Evolutionary conservation across 2,888 invertebrate species (phyloP).

Genomic region (Drosophila setosimentum): DNA sequence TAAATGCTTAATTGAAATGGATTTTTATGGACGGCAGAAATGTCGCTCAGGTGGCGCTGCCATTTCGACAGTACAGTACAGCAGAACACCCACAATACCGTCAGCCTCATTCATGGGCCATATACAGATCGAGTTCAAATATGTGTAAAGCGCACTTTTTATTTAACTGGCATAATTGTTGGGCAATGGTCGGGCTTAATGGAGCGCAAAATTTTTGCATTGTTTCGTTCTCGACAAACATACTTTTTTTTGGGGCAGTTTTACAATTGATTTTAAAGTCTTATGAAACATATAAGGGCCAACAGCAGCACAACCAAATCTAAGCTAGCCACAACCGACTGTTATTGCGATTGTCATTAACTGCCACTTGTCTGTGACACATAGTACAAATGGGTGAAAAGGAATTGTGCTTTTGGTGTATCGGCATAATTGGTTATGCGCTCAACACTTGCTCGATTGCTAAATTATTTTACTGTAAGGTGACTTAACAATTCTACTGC

Average conservation of each 20-base stretch:
- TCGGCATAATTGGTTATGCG: not conserved
- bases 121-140: conserved; percentile 54
- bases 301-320: conserved; percentile 1
- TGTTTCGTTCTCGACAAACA: conserved; percentile 15
- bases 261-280: conserved; percentile 68
- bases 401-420: not conserved
- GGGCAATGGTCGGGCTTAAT: conserved; percentile 69
- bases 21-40: conserved; percentile 73
- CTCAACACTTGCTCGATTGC: not conserved
- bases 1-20: conserved; percentile 83
- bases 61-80: conserved; percentile 15
- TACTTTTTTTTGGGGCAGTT: conserved; percentile 29
- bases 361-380: conserved; percentile 50
- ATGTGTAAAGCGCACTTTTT: conserved; percentile 76
- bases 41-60: conserved; percentile 57
- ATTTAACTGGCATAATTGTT: conserved; percentile 80
- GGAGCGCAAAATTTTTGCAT: conserved; percentile 64
- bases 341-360: conserved; percentile 11
- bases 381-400: not conserved
- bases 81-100: not conserved
- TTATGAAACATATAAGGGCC: conserved; percentile 16
- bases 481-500: too few species aligned
- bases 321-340: conserved; percentile 51
- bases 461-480: not conserved
- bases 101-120: not conserved